Conservation (phyloP, 2,888 invertebrate species). For the Quadriops clusia region DNA sequence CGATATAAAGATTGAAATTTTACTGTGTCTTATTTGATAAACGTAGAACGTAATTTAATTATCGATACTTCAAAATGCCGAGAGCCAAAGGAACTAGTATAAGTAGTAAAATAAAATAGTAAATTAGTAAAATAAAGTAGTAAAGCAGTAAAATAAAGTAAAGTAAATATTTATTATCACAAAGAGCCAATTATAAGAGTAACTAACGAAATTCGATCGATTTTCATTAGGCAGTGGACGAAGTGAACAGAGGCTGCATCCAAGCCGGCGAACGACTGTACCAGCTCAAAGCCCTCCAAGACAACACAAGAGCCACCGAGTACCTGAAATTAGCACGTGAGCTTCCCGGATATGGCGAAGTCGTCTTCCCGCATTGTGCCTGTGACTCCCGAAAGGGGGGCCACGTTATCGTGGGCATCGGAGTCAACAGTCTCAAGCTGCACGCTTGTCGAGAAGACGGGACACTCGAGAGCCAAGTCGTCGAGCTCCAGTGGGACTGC, state of each 20-base stretch:
- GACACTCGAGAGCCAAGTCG: conserved; percentile 55
- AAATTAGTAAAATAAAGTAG: too few relatives aligned
- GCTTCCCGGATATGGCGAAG: conserved; percentile 85
- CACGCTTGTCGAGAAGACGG: conserved; percentile 79
- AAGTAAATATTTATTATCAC: too few relatives aligned
- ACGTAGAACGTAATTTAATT: too few relatives aligned
- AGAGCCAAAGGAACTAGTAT: too few relatives aligned
- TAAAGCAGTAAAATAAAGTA: too few relatives aligned
- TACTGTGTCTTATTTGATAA: too few relatives aligned
- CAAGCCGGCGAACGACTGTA: conserved; percentile 84
- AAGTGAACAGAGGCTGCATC: conserved; percentile 88
- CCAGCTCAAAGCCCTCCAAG: conserved; percentile 91
- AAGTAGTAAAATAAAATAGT: too few relatives aligned
- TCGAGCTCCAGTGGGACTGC: conserved; percentile 73
- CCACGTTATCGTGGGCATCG: conserved; percentile 50
- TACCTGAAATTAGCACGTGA: conserved; percentile 76
- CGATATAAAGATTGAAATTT: too few relatives aligned
- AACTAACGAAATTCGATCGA: too few relatives aligned
- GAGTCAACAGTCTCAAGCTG: conserved; percentile 52
- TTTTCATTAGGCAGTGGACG: conserved; percentile 71
- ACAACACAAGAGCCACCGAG: conserved; percentile 73
- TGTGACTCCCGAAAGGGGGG: conserved; percentile 86
- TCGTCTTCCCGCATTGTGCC: conserved; percentile 88
- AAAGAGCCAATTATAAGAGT: too few relatives aligned
- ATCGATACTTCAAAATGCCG: too few relatives aligned